Percentiles rank a stretch among this genome's conserved stretches.
These are phyloP conservation scores for Brachyhypopomus occidentalis DNA, from an alignment of 2,113 vertebrate species.

Conservation along the genomic window DNA sequence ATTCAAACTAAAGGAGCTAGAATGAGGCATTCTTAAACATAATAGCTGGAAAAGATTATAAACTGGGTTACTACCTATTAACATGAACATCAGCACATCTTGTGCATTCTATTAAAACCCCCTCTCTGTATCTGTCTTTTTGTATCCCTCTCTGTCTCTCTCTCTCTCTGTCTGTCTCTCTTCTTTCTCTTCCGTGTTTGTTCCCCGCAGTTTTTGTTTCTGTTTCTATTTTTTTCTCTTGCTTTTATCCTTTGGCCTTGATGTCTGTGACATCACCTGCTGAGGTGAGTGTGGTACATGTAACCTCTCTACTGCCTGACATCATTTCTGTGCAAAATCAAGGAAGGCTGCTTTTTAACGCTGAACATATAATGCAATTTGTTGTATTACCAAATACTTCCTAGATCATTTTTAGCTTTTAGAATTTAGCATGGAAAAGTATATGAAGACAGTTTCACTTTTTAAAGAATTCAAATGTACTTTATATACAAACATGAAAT, in stretches of 20 bases:
- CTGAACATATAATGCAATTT: no score
- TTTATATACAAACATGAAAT: no score
- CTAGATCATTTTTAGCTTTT: no score
- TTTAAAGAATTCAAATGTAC: no score
- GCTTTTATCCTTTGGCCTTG: constrained; percentile 99
- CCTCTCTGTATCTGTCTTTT: background rate
- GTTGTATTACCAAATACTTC: no score
- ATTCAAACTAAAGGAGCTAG: background rate
- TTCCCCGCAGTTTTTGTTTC: constrained; percentile 91
- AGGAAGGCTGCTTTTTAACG: background rate
- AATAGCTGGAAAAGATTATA: background rate
- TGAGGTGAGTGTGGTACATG: constrained; percentile 84
- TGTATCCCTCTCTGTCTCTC: background rate
- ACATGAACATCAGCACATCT: background rate
- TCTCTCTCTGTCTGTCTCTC: background rate
- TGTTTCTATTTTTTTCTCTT: constrained; percentile 99
- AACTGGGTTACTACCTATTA: background rate
- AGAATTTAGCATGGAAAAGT: no score
- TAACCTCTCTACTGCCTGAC: background rate
- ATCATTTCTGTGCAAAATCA: background rate
- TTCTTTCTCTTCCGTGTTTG: constrained; percentile 3
- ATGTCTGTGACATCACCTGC: constrained; percentile 87
- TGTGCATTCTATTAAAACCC: no score
- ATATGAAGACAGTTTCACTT: no score
- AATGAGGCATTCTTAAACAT: background rate